Base-by-base conservation (phyloP, 2,888 invertebrate species). In the Tipula confusa region DNA sequence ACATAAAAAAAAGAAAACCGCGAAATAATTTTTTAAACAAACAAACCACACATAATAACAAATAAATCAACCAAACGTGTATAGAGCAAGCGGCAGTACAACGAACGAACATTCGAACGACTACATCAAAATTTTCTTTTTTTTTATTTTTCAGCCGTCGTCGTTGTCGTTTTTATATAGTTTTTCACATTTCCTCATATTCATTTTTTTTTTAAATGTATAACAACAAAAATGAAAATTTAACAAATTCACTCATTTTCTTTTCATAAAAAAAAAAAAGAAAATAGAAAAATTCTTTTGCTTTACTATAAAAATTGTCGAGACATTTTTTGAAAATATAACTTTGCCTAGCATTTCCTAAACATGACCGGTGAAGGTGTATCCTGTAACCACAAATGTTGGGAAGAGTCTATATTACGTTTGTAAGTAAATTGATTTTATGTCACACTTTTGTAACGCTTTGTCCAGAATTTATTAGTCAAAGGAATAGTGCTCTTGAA, bases 291-390 rank as follows among this genome's bases (percentile, higher is more conserved):
- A 43, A 24, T 24, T 64, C 2, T 64, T 24, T 64, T 24, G 64
- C 24, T 64, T 64, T 64, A 64, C 64, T 64, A 64, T 64, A 64
- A 64, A 64, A 64, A 64, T 64, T 64, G 64, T 64, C 64, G 64
- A 64, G 64, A 64, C 64, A 64, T 64, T 7, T 24, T 64, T 64
- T 64, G 11, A 64, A 64, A 64, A 64, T 4, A 24, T 9, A 64
- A 24, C 7, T 24, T 64, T 24, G 64, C 24, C 24, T 7, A 64
- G 64, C 24, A 13, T 18, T 24, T 64, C 64, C 64, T 18, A 64
- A 64, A 64, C 64, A 64, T 64, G 64, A 64, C 64, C 18, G 64
- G 64, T 24, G 64, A 64, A 18, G 6, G 64, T 64, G n/a, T 64
- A 64, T n/a, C n/a, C n/a, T n/a, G n/a, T n/a, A n/a, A n/a, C n/a